Evolutionary conservation across 2,113 vertebrate species (phyloP), one percentile per base, ranked within the genome.

Genomic region (Gymnorhina tibicen): DNA sequence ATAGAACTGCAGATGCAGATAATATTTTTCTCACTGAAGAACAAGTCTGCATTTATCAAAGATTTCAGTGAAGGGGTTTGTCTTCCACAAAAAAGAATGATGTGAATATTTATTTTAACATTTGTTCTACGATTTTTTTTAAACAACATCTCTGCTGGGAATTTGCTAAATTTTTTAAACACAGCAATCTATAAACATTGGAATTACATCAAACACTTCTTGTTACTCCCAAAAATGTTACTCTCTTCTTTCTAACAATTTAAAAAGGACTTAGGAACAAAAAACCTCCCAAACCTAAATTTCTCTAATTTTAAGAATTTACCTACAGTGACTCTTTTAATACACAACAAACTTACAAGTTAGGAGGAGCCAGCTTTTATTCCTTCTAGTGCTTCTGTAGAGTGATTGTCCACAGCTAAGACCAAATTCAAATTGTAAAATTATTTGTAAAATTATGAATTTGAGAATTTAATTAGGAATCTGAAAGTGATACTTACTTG

Each of bases 221-320:
- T 67, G 10, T 69, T 74, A 39, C 10, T 41, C 11, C 18, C 4
- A 3, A 39, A 42, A 81, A 49, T 52, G 3, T 49, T 78, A 7
- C 33, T 91, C 2, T 56, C 5, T 9, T 84, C 23, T 70, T 64
- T 41, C 22, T 70, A 49, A 52, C 6, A 62, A 44, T 78, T 90
- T 49, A 2, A 67, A 87, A 73, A 66, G 14, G 5, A 44, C n/a
- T 62, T 11, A 24, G 8, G 21, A 90, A 80, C 5, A 63, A 76
- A 79, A 62, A 72, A 5, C 3, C 3, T 3, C 6, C 2, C 16
- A 75, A 21, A 0, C 7, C 24, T 53, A 35, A 39, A n/a, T 67
- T 72, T 80, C 24, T 85, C 8, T 70, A 13, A 44, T 74, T 88
- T 60, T 59, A 82, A 44, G 13, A 32, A 18, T 18, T 84, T 20